phyloP scores from a whole-genome alignment of 2,113 vertebrate species.

The Cynocephalus volans region DNA sequence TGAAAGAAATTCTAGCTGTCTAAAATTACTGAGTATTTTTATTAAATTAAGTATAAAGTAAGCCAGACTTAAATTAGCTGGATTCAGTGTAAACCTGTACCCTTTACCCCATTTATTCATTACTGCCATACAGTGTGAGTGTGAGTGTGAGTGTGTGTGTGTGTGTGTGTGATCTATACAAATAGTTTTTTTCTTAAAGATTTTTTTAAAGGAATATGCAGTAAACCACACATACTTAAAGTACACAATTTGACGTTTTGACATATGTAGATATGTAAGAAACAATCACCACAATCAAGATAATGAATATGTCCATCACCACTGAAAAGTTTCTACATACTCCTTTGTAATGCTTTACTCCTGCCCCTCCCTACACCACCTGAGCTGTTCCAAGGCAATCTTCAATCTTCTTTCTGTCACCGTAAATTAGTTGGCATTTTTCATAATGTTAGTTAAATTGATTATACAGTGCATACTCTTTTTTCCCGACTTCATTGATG shows the following conservation, averaged over 20 bases:
- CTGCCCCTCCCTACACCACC: not conserved
- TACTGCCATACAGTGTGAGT: not conserved
- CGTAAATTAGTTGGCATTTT: constrained; percentile 21
- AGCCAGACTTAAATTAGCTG: not conserved
- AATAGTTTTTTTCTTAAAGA: not conserved
- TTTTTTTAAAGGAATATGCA: not conserved
- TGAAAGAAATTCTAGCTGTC: not conserved
- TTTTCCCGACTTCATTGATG: not conserved
- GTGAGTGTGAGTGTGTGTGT: not conserved
- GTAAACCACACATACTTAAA: not conserved
- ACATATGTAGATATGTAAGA: not conserved
- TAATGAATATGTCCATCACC: not conserved
- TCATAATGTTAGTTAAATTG: not conserved
- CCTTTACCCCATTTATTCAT: not conserved
- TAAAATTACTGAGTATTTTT: constrained; percentile 16
- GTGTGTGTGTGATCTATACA: not conserved
- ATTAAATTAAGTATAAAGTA: constrained; percentile 31
- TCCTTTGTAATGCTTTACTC: not conserved
- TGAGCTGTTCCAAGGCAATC: not conserved
- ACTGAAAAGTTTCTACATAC: not conserved
- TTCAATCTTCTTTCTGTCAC: not conserved
- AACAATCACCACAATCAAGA: not conserved
- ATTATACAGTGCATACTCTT: not conserved
- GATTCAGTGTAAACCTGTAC: not conserved
- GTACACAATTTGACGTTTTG: not conserved